Conservation (phyloP, 2,113 vertebrate genomes). For the Acanthisitta chloris region DNA sequence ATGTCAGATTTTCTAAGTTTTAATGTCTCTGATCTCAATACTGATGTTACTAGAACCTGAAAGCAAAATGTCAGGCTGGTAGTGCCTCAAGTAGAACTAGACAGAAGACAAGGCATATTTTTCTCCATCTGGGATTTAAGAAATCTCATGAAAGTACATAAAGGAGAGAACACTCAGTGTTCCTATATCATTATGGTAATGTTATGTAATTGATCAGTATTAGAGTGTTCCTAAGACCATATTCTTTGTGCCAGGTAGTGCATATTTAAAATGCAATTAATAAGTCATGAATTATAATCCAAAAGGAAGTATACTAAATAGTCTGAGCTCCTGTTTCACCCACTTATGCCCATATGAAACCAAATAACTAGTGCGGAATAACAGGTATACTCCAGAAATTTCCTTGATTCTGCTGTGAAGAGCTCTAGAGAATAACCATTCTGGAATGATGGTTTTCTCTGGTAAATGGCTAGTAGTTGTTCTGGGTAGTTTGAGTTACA, state of each 20-base stretch:
- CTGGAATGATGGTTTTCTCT: background rate
- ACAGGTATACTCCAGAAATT: background rate
- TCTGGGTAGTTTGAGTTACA: background rate
- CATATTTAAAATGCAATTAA: background rate
- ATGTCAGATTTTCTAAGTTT: background rate
- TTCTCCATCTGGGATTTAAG: conserved; percentile 7
- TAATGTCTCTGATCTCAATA: conserved; percentile 32
- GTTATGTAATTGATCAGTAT: background rate
- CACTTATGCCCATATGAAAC: background rate
- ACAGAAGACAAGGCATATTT: conserved; percentile 13
- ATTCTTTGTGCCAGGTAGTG: background rate
- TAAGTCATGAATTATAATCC: background rate
- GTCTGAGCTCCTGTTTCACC: background rate
- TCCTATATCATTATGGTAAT: conserved; percentile 1
- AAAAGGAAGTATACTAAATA: background rate
- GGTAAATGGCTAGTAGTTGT: background rate
- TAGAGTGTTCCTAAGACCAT: background rate
- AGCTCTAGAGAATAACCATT: background rate
- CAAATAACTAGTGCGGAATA: background rate
- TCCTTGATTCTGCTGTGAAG: background rate
- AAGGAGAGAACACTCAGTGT: background rate
- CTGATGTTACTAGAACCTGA: conserved; percentile 24
- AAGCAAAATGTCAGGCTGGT: conserved; percentile 26
- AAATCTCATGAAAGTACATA: background rate
- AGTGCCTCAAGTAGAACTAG: conserved; percentile 19